These are phyloP conservation scores for Pristionchus fissidentatus DNA, from an alignment of 2,888 invertebrate species.

Conservation along the genomic window DNA sequence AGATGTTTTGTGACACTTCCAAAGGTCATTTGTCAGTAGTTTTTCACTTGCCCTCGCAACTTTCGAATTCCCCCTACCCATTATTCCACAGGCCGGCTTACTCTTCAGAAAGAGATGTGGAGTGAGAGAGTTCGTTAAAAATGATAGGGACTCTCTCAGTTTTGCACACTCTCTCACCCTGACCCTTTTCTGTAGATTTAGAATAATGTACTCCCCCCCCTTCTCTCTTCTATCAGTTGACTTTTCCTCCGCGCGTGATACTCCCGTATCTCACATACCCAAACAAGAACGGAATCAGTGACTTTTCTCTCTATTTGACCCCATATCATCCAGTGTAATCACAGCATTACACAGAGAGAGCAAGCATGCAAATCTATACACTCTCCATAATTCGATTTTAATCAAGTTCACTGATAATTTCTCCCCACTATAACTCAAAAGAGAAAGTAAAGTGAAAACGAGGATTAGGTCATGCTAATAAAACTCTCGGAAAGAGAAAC, in stretches of 20 bases:
- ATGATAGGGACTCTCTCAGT: no score
- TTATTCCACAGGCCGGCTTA: no score
- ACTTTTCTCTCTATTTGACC: constrained; percentile 12
- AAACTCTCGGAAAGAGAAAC: constrained; percentile 19
- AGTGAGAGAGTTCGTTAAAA: no score
- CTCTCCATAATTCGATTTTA: constrained; percentile 16
- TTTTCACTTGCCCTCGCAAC: no score
- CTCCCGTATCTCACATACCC: background rate
- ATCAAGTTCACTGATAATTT: background rate
- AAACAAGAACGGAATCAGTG: constrained; percentile 11
- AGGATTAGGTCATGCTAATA: constrained; percentile 35
- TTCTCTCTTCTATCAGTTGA: background rate
- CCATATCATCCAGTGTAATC: constrained; percentile 17
- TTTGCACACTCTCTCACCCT: no score
- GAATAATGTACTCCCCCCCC: background rate
- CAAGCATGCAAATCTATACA: constrained; percentile 27
- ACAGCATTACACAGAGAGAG: constrained; percentile 19
- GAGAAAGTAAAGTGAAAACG: background rate
- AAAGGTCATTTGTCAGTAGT: constrained; percentile 42
- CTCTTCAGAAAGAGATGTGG: no score
- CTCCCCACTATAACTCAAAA: background rate
- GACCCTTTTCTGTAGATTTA: no score
- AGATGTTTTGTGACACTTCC: constrained; percentile 25
- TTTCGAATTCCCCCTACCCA: no score
- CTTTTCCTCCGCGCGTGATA: constrained; percentile 39